These are phyloP conservation scores for Bubalus kerabau DNA, from an alignment of 2,113 vertebrate species.

Conservation along the genomic window DNA sequence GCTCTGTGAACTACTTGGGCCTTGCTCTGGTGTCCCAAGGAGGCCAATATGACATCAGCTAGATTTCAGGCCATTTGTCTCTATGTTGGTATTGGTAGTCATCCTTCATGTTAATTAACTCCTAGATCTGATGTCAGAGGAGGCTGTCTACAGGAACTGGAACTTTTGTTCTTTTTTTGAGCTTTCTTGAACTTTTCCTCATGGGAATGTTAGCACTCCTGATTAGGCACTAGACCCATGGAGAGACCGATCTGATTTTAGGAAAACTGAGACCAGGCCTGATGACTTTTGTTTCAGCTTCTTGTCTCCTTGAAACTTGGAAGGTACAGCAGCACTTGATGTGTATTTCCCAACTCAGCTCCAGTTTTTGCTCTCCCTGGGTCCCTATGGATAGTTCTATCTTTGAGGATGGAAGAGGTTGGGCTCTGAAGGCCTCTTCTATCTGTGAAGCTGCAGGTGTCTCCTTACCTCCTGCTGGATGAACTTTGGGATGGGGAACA, in stretches of 20 bases:
- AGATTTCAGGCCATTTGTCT: not conserved
- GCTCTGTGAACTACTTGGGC: constrained; percentile 22
- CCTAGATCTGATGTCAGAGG: not conserved
- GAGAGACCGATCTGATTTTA: not conserved
- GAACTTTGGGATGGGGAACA: constrained; percentile 81
- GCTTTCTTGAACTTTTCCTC: not conserved
- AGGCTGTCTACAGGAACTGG: not conserved
- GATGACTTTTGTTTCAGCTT: constrained; percentile 83
- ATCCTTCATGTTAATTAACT: not conserved
- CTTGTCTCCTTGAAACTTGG: constrained; percentile 91
- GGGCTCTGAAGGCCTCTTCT: constrained; percentile 87
- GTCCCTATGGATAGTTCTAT: constrained; percentile 75
- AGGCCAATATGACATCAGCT: not conserved
- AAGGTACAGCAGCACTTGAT: constrained; percentile 83
- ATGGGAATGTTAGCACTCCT: not conserved
- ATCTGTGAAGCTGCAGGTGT: constrained; percentile 84
- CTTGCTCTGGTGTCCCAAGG: not conserved
- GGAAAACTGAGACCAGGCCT: not conserved
- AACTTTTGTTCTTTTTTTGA: not conserved
- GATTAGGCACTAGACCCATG: not conserved
- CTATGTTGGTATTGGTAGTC: not conserved
- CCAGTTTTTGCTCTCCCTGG: not conserved
- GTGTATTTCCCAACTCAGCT: constrained; percentile 66
- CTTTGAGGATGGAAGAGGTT: constrained; percentile 69
- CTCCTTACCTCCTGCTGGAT: constrained; percentile 88